phyloP scores from a whole-genome alignment of 2,888 invertebrate species.

The Hoplodrina ambigua region DNA sequence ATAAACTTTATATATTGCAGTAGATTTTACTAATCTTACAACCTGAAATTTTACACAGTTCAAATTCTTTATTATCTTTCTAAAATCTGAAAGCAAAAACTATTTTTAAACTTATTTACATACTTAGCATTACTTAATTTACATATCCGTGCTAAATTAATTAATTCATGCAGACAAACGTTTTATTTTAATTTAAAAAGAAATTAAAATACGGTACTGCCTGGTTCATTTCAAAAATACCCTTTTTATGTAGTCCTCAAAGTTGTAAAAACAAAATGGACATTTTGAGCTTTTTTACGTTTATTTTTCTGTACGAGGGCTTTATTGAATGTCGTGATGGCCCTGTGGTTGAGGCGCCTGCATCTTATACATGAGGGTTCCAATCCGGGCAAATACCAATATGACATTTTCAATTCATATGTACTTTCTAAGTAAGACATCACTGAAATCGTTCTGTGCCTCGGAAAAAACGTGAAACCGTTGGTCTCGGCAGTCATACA shows the following conservation, averaged over 20 bases:
- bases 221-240: constrained; percentile 4
- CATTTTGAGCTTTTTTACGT: constrained; percentile 10
- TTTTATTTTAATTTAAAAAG: not conserved
- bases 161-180: not conserved
- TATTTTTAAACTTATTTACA: not conserved
- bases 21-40: too few species aligned
- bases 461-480: too few species aligned
- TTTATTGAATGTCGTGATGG: too few species aligned
- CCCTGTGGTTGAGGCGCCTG: too few species aligned
- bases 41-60: not conserved
- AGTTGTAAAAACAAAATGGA: constrained; percentile 15
- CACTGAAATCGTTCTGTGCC: too few species aligned
- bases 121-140: not conserved
- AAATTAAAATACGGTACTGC: too few species aligned
- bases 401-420: too few species aligned
- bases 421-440: too few species aligned
- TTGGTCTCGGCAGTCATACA: too few species aligned
- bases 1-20: too few species aligned
- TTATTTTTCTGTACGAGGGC: constrained; percentile 8
- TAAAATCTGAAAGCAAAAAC: not conserved
- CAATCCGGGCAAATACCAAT: too few species aligned
- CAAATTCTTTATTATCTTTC: not conserved
- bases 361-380: too few species aligned
- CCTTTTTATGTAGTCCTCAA: not conserved
- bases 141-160: not conserved